phyloP scores from a whole-genome alignment of 2,113 vertebrate species.

The Lophotis ruficrista region DNA sequence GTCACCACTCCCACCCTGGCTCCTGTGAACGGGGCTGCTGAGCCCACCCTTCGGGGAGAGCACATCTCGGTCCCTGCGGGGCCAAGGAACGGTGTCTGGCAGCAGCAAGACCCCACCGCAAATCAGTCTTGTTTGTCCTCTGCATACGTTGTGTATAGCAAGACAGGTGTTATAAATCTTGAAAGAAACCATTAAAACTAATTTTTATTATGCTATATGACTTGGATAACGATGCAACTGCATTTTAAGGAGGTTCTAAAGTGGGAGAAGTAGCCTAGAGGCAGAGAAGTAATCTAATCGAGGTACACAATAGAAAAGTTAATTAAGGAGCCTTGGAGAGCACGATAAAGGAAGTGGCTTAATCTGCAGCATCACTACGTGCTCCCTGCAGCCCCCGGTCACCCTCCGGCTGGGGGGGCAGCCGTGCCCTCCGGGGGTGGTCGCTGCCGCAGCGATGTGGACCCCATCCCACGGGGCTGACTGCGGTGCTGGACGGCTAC shows the following conservation, averaged over 20 bases:
- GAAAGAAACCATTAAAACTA: neutral
- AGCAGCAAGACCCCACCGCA: neutral
- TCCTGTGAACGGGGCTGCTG: fast-evolving
- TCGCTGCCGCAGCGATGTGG: neutral
- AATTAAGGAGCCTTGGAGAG: conserved; percentile 20
- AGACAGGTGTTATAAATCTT: neutral
- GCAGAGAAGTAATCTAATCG: conserved; percentile 42
- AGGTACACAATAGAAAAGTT: conserved; percentile 19
- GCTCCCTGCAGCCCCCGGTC: neutral
- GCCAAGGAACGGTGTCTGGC: neutral
- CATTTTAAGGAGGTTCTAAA: neutral
- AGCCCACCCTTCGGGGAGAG: fast-evolving
- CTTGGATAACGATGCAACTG: neutral
- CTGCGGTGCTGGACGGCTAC: neutral
- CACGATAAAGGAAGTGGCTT: neutral
- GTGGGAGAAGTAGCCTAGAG: neutral
- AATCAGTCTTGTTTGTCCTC: fast-evolving
- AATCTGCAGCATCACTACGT: neutral
- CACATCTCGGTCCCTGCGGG: fast-evolving
- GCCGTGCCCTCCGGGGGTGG: fast-evolving
- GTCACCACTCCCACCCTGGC: neutral
- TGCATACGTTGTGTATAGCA: fast-evolving
- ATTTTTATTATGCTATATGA: neutral
- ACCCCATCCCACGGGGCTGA: neutral
- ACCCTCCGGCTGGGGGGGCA: neutral